Percentiles rank a stretch among this genome's conserved stretches.
Evolutionary conservation across 2,888 invertebrate genomes (phyloP).

Genomic region (Yponomeuta plumbellus): DNA sequence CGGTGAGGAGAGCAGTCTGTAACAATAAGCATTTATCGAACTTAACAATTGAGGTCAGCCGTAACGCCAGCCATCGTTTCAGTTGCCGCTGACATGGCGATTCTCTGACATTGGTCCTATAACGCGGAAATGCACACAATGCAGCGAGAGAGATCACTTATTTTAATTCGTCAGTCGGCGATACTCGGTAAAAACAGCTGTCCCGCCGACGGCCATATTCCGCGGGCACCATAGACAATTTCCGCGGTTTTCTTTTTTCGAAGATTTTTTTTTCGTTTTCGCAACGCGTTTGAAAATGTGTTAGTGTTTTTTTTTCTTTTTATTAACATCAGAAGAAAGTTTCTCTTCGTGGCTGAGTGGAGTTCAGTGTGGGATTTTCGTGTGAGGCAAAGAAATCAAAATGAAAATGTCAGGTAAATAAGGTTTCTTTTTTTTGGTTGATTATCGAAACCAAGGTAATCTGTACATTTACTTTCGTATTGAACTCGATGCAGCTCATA

Average conservation of each 20-base stretch:
- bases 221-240: neutral
- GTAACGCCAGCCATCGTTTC: neutral
- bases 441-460: neutral
- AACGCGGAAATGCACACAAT: neutral
- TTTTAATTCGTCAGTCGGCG: neutral
- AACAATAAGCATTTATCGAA: conserved; percentile 2
- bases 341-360: neutral
- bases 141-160: neutral
- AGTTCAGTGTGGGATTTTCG: neutral
- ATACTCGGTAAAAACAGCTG: neutral
- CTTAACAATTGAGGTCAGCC: neutral
- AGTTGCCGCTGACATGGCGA: neutral
- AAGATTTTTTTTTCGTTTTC: neutral
- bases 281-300: neutral
- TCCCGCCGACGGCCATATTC: neutral
- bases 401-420: neutral
- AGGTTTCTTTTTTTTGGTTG: neutral
- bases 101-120: neutral
- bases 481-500: no score
- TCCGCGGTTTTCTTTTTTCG: neutral
- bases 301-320: neutral
- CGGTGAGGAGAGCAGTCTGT: neutral
- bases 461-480: no score
- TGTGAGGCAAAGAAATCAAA: neutral
- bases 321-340: neutral